Evolutionary conservation across 2,797 vertebrate species (phyloP).

Genomic region (Sebastes dallii): DNA sequence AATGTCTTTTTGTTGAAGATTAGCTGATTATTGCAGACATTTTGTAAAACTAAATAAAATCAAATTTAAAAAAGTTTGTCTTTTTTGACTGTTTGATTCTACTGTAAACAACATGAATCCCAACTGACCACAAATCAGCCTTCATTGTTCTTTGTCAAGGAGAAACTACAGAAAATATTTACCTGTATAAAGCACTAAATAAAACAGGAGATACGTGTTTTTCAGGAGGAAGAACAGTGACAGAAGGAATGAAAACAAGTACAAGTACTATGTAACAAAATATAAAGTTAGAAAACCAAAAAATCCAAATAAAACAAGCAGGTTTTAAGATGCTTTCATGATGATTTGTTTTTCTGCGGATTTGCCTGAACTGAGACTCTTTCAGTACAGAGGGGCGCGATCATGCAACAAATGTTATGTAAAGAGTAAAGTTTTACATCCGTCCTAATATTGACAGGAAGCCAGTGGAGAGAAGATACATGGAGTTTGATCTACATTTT

Average conservation of each 20-base stretch:
- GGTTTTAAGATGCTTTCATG: background rate
- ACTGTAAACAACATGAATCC: background rate
- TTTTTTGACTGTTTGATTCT: background rate
- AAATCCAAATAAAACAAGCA: background rate
- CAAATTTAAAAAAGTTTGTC: background rate
- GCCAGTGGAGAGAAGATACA: no score
- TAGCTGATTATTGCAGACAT: background rate
- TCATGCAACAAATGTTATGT: no score
- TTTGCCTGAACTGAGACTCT: no score
- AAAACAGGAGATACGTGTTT: no score
- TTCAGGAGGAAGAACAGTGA: no score
- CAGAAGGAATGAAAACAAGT: background rate
- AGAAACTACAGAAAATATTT: no score
- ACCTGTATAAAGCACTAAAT: fast-evolving
- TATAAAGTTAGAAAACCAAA: background rate
- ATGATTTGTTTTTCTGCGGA: background rate
- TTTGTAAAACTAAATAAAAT: background rate
- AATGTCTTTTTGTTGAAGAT: fast-evolving
- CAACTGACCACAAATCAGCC: no score
- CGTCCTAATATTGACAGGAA: no score
- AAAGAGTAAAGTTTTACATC: no score
- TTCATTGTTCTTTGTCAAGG: background rate
- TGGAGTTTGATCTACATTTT: no score
- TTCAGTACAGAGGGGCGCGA: no score
- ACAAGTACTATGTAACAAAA: background rate